Percentiles rank a stretch among this genome's conserved stretches.
These are phyloP conservation scores for Muraenolepis orangiensis DNA, from an alignment of 2,797 vertebrate genomes.

Conservation along the genomic window DNA sequence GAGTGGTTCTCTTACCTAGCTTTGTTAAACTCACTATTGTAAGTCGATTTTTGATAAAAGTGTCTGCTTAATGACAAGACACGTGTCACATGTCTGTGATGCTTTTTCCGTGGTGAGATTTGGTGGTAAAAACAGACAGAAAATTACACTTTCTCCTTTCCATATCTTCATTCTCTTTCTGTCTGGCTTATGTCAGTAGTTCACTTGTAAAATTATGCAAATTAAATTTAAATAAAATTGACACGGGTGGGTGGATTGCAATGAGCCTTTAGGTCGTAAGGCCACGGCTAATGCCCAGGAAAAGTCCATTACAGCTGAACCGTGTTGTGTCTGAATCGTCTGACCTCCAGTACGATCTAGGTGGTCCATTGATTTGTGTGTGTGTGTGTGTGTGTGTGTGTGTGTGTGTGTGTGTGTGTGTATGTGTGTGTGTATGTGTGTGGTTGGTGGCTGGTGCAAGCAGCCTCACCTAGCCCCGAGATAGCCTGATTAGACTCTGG, in stretches of 20 bases:
- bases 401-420: no score
- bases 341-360: background rate
- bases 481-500: no score
- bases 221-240: background rate
- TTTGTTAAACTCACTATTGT: no score
- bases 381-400: no score
- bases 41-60: no score
- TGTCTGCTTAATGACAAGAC: no score
- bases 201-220: background rate
- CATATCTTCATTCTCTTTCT: background rate
- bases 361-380: background rate
- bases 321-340: background rate
- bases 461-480: no score
- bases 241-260: background rate
- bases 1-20: no score
- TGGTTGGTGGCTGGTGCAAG: no score
- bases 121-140: background rate
- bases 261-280: background rate
- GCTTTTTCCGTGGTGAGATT: background rate
- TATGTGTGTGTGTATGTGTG: no score
- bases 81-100: background rate
- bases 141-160: background rate
- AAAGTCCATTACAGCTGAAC: background rate
- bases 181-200: background rate
- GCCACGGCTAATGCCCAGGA: background rate